Percentiles rank a stretch among this genome's conserved stretches.
These are phyloP conservation scores for Montipora capitata DNA, from an alignment of 92 coral and sea anemone species.

Conservation along the genomic window DNA sequence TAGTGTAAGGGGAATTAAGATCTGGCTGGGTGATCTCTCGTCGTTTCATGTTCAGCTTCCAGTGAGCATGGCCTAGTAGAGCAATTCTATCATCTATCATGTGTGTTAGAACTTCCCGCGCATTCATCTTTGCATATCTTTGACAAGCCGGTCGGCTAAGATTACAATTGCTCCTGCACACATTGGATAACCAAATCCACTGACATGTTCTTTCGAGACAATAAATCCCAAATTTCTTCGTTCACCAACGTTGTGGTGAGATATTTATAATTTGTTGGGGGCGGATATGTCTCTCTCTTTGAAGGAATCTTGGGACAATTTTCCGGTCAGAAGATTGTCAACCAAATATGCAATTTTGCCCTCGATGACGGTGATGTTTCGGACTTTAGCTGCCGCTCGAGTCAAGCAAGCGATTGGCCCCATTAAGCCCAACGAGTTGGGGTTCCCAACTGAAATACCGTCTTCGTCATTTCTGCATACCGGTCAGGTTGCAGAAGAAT, in stretches of 20 bases:
- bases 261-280: conserved; percentile 60
- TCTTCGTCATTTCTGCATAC: no score
- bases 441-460: not conserved
- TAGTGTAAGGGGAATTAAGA: conserved; percentile 55
- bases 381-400: conserved; percentile 61
- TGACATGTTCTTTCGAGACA: not conserved
- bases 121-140: conserved; percentile 45
- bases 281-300: conserved; percentile 70
- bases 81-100: conserved; percentile 63
- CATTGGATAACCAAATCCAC: conserved; percentile 5
- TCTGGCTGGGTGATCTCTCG: conserved; percentile 56
- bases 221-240: conserved; percentile 72
- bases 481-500: no score
- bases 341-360: conserved; percentile 56
- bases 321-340: not conserved
- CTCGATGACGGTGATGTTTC: conserved; percentile 50
- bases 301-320: conserved; percentile 6
- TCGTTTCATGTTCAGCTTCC: conserved; percentile 63
- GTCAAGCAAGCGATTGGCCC: conserved; percentile 67
- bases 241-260: conserved; percentile 43
- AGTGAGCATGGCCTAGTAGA: conserved; percentile 49
- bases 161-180: conserved; percentile 57
- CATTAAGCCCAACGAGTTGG: conserved; percentile 39
- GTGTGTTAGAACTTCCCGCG: conserved; percentile 52
- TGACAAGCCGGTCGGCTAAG: conserved; percentile 59